phyloP scores from a whole-genome alignment of 2,797 vertebrate species.

The Mus spretus region DNA sequence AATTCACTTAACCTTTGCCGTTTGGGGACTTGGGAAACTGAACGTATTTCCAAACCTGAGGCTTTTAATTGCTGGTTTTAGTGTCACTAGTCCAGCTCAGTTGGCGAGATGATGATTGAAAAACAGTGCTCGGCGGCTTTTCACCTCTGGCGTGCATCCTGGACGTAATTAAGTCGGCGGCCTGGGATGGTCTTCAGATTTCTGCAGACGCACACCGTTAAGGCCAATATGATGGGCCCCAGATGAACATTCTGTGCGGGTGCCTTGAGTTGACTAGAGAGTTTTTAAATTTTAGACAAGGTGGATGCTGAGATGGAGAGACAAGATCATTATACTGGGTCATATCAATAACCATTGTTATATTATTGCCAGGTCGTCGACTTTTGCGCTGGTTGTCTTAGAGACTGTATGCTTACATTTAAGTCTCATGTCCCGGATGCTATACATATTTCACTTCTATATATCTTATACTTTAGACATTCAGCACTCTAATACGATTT shows the following conservation, averaged over 20 bases:
- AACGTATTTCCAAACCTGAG: slow-evolving; percentile 89
- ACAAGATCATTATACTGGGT: slow-evolving; percentile 26
- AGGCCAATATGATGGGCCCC: slow-evolving; percentile 67
- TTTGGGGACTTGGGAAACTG: slow-evolving; percentile 87
- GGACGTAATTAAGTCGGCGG: slow-evolving; percentile 85
- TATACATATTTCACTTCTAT: neutral
- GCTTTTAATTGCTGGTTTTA: slow-evolving; percentile 91
- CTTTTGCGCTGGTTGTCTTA: neutral
- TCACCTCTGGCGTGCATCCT: slow-evolving; percentile 88
- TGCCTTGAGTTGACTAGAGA: slow-evolving; percentile 53
- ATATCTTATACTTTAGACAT: neutral
- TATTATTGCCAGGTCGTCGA: neutral
- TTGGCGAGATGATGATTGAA: slow-evolving; percentile 88
- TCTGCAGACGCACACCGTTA: slow-evolving; percentile 69
- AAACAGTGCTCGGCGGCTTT: slow-evolving; percentile 89
- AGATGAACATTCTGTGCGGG: slow-evolving; percentile 42
- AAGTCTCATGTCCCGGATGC: neutral
- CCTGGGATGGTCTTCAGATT: slow-evolving; percentile 77
- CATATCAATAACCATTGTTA: neutral
- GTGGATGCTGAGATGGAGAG: slow-evolving; percentile 47
- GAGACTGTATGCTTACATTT: slow-evolving; percentile 16
- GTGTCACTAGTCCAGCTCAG: slow-evolving; percentile 87
- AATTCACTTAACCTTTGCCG: slow-evolving; percentile 93
- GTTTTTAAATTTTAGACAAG: slow-evolving; percentile 57
- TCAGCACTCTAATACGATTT: neutral